phyloP scores from a whole-genome alignment of 2,888 invertebrate species.

The Odontocolon sp. region DNA sequence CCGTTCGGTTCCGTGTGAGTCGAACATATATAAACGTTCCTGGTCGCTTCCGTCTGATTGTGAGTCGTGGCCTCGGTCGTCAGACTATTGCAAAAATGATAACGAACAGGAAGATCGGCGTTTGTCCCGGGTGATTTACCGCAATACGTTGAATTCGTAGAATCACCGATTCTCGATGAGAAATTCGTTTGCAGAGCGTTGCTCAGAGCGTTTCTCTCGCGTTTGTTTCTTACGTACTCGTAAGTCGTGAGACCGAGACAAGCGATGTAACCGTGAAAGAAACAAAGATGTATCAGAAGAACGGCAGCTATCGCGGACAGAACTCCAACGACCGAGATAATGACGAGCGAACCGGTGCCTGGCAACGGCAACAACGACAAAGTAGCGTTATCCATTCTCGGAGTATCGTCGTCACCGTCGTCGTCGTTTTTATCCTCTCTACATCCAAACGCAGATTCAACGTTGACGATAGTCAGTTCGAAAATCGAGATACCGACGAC shows the following conservation, averaged over 20 bases:
- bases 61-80: slow-evolving; percentile 15
- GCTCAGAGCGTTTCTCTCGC: slow-evolving; percentile 65
- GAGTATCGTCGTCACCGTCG: slow-evolving; percentile 22
- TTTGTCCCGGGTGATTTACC: slow-evolving; percentile 9
- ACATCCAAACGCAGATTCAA: background rate
- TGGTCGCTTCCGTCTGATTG: slow-evolving; percentile 48
- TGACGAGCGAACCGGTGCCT: slow-evolving; percentile 81
- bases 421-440: background rate
- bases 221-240: slow-evolving; percentile 87
- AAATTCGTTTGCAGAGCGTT: slow-evolving; percentile 45
- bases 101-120: slow-evolving; percentile 60
- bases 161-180: slow-evolving; percentile 21
- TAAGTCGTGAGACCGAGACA: slow-evolving; percentile 93
- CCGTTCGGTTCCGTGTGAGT: slow-evolving; percentile 62
- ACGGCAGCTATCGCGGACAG: slow-evolving; percentile 89
- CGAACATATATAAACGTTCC: slow-evolving; percentile 72
- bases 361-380: slow-evolving; percentile 70
- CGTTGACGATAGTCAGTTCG: slow-evolving; percentile 85
- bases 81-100: slow-evolving; percentile 71
- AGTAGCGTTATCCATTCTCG: slow-evolving; percentile 73
- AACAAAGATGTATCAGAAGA: slow-evolving; percentile 90
- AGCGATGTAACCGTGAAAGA: slow-evolving; percentile 94
- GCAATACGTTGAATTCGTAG: slow-evolving; percentile 38
- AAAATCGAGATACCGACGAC: slow-evolving; percentile 87
- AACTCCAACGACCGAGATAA: slow-evolving; percentile 82